These are phyloP conservation scores for Reinhardtius hippoglossoides DNA, from an alignment of 2,113 vertebrate species.

Conservation along the genomic window DNA sequence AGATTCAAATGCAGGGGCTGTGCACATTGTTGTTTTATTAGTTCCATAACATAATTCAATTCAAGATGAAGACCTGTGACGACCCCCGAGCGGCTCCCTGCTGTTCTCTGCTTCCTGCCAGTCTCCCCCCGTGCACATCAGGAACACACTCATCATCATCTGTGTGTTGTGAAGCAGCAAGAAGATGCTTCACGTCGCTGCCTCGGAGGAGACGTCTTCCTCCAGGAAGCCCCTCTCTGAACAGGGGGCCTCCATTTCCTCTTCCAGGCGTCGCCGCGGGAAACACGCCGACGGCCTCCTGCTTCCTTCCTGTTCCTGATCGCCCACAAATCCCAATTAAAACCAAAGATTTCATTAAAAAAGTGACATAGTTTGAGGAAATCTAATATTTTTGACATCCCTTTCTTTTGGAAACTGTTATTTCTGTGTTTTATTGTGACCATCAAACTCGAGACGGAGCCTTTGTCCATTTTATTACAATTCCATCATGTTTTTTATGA, in stretches of 20 bases:
- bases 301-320: background rate
- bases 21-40: background rate
- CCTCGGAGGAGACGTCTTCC: background rate
- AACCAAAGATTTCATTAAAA: background rate
- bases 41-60: background rate
- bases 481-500: slow-evolving; percentile 4
- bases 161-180: too few relatives aligned
- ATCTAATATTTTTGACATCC: background rate
- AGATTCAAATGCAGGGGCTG: slow-evolving; percentile 2
- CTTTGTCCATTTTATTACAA: slow-evolving; percentile 1
- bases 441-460: background rate
- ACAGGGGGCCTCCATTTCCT: slow-evolving; percentile 28
- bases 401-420: background rate
- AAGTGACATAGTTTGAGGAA: background rate
- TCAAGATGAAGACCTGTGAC: background rate
- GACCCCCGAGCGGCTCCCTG: background rate
- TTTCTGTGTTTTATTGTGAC: background rate
- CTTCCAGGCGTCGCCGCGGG: background rate
- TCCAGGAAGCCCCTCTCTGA: background rate
- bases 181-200: background rate
- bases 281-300: background rate
- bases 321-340: background rate
- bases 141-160: background rate
- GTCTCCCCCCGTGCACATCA: background rate
- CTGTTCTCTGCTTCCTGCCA: background rate